Base-by-base conservation (phyloP, 2,888 invertebrate species). In the Uloborus plumipes region DNA sequence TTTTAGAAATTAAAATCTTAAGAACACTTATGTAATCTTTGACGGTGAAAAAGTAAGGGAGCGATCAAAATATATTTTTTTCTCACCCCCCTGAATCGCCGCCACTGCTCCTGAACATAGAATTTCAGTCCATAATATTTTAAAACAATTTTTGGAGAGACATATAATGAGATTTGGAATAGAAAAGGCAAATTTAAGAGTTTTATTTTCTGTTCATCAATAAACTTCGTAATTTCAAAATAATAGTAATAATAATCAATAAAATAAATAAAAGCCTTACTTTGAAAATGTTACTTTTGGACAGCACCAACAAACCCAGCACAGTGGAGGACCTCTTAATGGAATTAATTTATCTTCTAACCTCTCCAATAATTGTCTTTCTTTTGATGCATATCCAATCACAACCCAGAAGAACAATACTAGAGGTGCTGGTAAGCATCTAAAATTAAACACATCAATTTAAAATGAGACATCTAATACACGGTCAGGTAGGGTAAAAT, bases 341-440 rank as follows among this genome's bases (percentile, higher is more conserved):
- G 85, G 85, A 22, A 86, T 85, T 51, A 80, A 58, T 53, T 85
- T 77, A 50, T 85, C 86, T 62, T 80, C 77, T 55, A 86, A 55
- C 47, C 75, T 74, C 51, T 81, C 81, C 65, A 86, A 55, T 14
- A 85, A 53, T 49, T 72, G 69, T 59, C 85, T 78, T 81, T 86
- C 85, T 61, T 85, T 82, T 50, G 83, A 83, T 62, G 82, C 82
- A 72, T 86, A 86, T 55, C 84, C 74, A 79, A 85, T 81, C 16
- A 86, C 84, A 51, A 86, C 82, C 81, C 84, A 85, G 84, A 85
- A 86, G 66, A 86, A 86, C 67, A 86, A 74, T 22, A 86, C 84
- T 67, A 86, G 59, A 74, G 85, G 80, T 67, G 84, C 81, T n/a
- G 85, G 86, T 53, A 86, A 83, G 64, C 84, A 86, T 18, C 83